phyloP scores from a whole-genome alignment of 2,113 vertebrate species.

The Leptobrachium ailaonicum region DNA sequence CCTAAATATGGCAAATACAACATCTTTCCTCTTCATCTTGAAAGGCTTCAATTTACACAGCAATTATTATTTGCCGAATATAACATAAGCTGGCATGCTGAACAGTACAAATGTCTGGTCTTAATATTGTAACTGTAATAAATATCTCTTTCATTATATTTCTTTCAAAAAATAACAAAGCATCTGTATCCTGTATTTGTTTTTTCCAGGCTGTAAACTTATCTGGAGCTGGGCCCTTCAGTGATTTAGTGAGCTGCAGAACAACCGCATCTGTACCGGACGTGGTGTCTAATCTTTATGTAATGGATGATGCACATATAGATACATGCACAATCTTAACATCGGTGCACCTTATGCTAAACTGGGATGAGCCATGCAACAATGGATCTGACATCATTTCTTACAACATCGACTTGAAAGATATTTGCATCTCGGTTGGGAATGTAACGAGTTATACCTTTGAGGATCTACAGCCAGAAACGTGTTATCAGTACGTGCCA shows the following conservation, averaged over 20 bases:
- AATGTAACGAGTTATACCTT: slow-evolving; percentile 74
- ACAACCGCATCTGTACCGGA: slow-evolving; percentile 84
- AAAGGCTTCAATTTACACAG: too few species aligned
- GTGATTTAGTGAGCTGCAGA: slow-evolving; percentile 81
- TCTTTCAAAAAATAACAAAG: too few species aligned
- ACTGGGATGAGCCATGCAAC: slow-evolving; percentile 90
- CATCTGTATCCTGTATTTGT: neutral
- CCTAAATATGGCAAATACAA: too few species aligned
- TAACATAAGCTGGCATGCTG: too few species aligned
- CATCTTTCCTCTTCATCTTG: too few species aligned
- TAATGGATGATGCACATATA: slow-evolving; percentile 74
- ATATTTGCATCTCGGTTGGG: slow-evolving; percentile 74
- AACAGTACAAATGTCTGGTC: too few species aligned
- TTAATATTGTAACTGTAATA: too few species aligned
- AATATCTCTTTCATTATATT: too few species aligned
- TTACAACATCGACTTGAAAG: slow-evolving; percentile 84
- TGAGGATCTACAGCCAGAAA: slow-evolving; percentile 86
- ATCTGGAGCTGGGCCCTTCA: slow-evolving; percentile 86
- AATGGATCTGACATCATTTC: slow-evolving; percentile 88
- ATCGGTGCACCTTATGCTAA: slow-evolving; percentile 86
- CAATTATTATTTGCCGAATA: too few species aligned
- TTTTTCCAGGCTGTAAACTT: slow-evolving; percentile 83
- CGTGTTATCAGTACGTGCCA: slow-evolving; percentile 81
- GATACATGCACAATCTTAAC: slow-evolving; percentile 67
- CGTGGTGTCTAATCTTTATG: slow-evolving; percentile 69